phyloP scores from a whole-genome alignment of 2,888 invertebrate species.

The Drosophila glabriapex region DNA sequence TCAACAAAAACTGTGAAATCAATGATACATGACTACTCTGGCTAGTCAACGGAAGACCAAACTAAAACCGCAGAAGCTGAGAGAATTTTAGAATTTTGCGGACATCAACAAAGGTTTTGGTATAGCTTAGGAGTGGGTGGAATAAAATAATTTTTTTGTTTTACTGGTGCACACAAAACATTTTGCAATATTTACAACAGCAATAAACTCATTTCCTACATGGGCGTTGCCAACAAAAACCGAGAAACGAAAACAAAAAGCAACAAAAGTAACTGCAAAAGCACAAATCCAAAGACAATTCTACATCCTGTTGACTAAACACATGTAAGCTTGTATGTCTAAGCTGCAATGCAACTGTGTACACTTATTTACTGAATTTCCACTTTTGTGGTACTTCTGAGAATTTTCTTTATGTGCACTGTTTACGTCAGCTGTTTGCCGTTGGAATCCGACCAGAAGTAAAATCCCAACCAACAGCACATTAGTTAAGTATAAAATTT shows the following conservation, averaged over 20 bases:
- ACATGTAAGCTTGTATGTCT: constrained; percentile 39
- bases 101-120: constrained; percentile 46
- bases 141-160: constrained; percentile 21
- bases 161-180: constrained; percentile 36
- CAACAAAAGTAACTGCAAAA: constrained; percentile 15
- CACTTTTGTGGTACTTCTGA: constrained; percentile 42
- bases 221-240: constrained; percentile 17
- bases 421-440: constrained; percentile 58
- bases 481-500: constrained; percentile 71
- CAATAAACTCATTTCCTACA: constrained; percentile 68
- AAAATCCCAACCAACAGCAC: constrained; percentile 57
- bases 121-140: constrained; percentile 20
- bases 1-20: constrained; percentile 31
- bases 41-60: constrained; percentile 30
- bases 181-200: constrained; percentile 69
- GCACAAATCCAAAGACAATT: constrained; percentile 49
- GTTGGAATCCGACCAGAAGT: constrained; percentile 47
- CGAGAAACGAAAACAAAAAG: constrained; percentile 14
- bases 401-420: constrained; percentile 28
- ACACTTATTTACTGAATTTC: constrained; percentile 44
- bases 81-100: constrained; percentile 67
- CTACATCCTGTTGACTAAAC: constrained; percentile 52
- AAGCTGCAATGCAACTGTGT: constrained; percentile 26
- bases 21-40: constrained; percentile 45
- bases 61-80: constrained; percentile 60